phyloP scores from a whole-genome alignment of 2,888 invertebrate genomes.

The Chaetoderma sp. region DNA sequence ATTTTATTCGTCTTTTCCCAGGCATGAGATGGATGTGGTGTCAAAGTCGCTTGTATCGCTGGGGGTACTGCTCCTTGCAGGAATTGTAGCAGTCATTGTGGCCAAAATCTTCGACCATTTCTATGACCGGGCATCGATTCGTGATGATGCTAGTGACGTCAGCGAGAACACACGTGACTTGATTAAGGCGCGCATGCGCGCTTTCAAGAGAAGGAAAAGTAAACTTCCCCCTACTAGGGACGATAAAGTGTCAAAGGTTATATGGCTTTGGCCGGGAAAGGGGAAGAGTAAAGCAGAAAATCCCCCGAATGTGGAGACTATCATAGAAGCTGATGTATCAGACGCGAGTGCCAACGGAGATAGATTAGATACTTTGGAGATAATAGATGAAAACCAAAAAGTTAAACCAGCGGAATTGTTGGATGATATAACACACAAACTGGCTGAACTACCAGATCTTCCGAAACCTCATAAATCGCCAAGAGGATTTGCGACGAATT shows the following conservation, averaged over 20 bases:
- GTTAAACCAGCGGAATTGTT: not conserved
- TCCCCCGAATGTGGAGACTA: not conserved
- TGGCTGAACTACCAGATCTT: too few species aligned
- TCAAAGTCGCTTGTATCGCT: not conserved
- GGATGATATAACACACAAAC: too few species aligned
- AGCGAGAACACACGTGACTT: conserved; percentile 48
- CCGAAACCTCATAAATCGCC: too few species aligned
- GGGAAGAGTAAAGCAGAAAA: conserved; percentile 2
- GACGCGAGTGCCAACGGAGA: too few species aligned
- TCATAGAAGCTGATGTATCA: not conserved
- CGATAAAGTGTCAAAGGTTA: not conserved
- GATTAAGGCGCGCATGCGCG: conserved; percentile 39
- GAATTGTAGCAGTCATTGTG: conserved; percentile 46
- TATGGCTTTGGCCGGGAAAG: conserved; percentile 22
- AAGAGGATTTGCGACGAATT: too few species aligned
- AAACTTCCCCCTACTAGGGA: too few species aligned
- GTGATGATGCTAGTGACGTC: conserved; percentile 55
- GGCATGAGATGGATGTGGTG: not conserved
- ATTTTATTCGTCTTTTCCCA: too few species aligned
- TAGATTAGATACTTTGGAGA: not conserved
- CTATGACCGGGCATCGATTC: conserved; percentile 39
- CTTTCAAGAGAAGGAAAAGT: not conserved
- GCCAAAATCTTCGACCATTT: conserved; percentile 51
- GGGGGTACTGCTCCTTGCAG: conserved; percentile 38
- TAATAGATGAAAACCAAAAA: not conserved